A percentile compares a stretch with the other conserved stretches of the same genome.
phyloP scores from a whole-genome alignment of 2,888 invertebrate genomes.

The Pammene aurita region DNA sequence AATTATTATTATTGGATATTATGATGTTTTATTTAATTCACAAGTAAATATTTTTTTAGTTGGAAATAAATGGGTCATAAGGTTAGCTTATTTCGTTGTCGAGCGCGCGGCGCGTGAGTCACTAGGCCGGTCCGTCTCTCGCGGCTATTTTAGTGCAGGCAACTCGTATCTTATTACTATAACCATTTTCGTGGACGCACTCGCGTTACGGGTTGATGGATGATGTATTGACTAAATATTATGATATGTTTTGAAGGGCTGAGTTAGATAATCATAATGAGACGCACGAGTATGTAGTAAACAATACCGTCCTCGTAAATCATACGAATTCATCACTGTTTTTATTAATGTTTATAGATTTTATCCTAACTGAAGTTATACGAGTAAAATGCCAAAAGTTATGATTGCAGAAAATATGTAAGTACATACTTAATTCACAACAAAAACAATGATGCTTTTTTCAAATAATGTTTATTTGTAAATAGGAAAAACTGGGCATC shows the following conservation, averaged over 20 bases:
- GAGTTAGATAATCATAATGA: neutral
- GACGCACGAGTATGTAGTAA: neutral
- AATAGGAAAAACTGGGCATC: no score
- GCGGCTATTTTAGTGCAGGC: slow-evolving; percentile 61
- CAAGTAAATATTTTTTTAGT: neutral
- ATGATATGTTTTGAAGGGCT: neutral
- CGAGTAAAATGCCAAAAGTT: no score
- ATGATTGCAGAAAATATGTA: no score
- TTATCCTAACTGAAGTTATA: no score
- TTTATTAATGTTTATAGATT: no score
- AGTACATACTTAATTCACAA: no score
- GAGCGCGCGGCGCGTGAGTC: slow-evolving; percentile 50
- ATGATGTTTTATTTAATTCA: no score
- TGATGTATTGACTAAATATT: slow-evolving; percentile 8
- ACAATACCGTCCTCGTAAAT: no score
- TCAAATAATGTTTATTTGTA: no score
- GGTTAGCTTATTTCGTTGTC: slow-evolving; percentile 22
- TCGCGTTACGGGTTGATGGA: slow-evolving; percentile 16
- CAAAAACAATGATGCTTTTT: no score
- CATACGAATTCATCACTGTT: no score
- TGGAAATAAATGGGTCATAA: slow-evolving; percentile 33
- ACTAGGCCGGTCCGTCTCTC: slow-evolving; percentile 47
- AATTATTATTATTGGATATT: no score
- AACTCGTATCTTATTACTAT: slow-evolving; percentile 74
- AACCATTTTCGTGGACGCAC: slow-evolving; percentile 66